Base-by-base conservation (phyloP, 2,113 vertebrate species). In the Crypturellus undulatus region DNA sequence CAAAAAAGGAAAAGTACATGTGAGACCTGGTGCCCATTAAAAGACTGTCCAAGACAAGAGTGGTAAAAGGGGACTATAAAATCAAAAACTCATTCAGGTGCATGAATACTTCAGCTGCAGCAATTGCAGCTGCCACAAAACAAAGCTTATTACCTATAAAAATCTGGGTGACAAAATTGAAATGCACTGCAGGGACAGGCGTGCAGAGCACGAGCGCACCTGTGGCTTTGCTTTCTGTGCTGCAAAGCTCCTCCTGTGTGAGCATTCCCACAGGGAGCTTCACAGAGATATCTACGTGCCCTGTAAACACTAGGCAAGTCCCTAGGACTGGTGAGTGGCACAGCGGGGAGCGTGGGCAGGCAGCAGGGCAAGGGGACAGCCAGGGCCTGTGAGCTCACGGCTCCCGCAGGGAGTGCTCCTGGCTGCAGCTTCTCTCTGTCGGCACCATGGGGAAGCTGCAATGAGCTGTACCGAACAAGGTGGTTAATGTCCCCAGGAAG, bases 251-350 rank as follows among this genome's bases (percentile, higher is more conserved):
- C 32, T n/a, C 49, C 89, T 6, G 21, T 3, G 3, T 0, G 40
- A 69, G 34, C 21, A 5, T 3, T 47, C 34, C 60, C 26, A 6
- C 0, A 8, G 72, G 69, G 58, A 77, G 75, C 70, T 40, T n/a
- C 77, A 6, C 1, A 26, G 22, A 4, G 26, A 9, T 6, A 2
- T 1, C 8, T 4, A 12, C 1, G 10, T 12, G 0, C 22, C 16
- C 75, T 32, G 1, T 0, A 5, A 52, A 38, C 20, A 0, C 0
- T 0, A 38, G 14, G n/a, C 2, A 11, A 9, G 9, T 3, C 26
- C 47, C 7, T 1, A 6, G 6, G 68, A 42, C 9, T 0, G 21
- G 43, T 43, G 72, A 19, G 58, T 2, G 12, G 72, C 59, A 28
- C 59, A 1, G 16, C 2, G 65, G 38, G 14, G 54, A 40, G 72